phyloP scores from a whole-genome alignment of 2,888 invertebrate species.

The Eutolmus rufibarbis region DNA sequence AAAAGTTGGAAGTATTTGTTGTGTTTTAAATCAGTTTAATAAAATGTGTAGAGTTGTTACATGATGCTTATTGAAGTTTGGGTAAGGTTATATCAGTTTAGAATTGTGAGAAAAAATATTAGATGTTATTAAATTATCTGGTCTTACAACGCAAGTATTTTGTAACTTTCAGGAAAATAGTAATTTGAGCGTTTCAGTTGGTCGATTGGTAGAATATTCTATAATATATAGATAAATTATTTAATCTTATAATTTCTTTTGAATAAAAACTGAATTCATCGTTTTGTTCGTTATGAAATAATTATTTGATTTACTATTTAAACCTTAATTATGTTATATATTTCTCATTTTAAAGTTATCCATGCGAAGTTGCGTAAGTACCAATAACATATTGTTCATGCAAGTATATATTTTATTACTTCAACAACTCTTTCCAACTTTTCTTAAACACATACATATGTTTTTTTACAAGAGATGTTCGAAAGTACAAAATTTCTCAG shows the following conservation, averaged over 20 bases:
- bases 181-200: no score
- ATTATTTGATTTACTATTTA: background rate
- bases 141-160: no score
- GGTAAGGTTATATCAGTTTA: no score
- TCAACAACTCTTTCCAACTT: background rate
- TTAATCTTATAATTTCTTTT: no score
- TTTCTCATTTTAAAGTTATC: background rate
- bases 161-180: no score
- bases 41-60: background rate
- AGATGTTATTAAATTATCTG: no score
- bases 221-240: no score
- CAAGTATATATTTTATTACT: background rate
- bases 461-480: background rate
- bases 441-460: background rate
- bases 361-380: background rate
- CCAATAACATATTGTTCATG: background rate
- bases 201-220: no score
- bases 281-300: background rate
- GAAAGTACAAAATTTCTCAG: background rate
- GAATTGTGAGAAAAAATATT: no score
- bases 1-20: background rate
- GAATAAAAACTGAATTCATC: background rate
- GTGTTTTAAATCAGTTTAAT: background rate
- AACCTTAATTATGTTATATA: background rate
- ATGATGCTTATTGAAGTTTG: no score